Base-by-base conservation (phyloP, 2,888 invertebrate genomes). In the Temnothorax ravouxi region DNA sequence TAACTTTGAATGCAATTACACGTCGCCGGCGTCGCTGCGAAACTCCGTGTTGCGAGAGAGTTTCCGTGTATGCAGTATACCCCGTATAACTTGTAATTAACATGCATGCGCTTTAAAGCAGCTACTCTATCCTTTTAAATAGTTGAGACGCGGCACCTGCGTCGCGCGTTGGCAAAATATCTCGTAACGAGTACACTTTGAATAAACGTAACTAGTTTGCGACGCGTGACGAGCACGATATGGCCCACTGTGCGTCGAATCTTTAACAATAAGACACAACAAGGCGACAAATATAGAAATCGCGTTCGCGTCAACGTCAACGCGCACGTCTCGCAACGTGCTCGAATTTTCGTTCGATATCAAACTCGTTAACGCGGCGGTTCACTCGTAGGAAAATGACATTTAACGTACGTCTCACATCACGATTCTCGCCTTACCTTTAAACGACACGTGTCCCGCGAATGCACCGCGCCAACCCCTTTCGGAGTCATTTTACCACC, bases 391-490 rank as follows among this genome's bases (percentile, higher is more conserved):
- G 18, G 6, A 6, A 29, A 54, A 25, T 56, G 44, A 79, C 79
- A 9, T 79, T 79, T 59, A 44, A 44, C 56, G 56, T 9, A 44
- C 21, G 67, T 44, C 69, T 21, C 79, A 29, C 66, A 59, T 59
- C 69, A 29, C 56, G 29, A 44, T 34, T 59, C 59, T 56, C 56
- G 77, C 79, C 69, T 71, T 47, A 79, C 66, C 79, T 38, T 38
- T 25, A 29, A 29, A 13, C 71, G 38, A 25, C 71, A 79, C 79
- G 71, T 79, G 79, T 47, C 21, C 21, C 44, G 5, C 18, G 67
- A 9, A 38, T 41, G 29, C 59, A n/a, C 44, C 56, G 34, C 34
- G 67, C 11, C 59, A 18, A 56, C 13, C 56, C 47, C 21, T 34
- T 21, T 66, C 52, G 21, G 38, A 61, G 15, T 62, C 34, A 11